Evolutionary conservation across 2,797 vertebrate species (phyloP), one percentile per base, ranked within the genome.

Genomic region (Schizothorax lantsangensis): DNA sequence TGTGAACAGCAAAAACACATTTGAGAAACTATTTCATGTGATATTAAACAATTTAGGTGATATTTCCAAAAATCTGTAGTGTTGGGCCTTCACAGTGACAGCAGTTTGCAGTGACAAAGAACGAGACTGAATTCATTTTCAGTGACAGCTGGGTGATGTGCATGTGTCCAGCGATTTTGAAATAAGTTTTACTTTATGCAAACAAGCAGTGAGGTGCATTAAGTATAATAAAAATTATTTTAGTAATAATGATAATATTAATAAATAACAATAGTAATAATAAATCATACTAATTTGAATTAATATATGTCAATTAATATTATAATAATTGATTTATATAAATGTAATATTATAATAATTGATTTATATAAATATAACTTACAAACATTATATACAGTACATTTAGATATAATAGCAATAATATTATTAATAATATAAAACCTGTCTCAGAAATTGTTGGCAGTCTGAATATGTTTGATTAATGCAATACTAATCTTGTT

Each of bases 1-100:
- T 92, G 81, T 21, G 72, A 82, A 88, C 26, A 78, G 4, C 19
- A 81, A n/a, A 77, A 43, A 78, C 10, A 68, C 17, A 68, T n/a
- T 12, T 33, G 30, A 71, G 57, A 10, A 64, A 64, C 38, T 30
- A 54, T n/a, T 38, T 54, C 33, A 78, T 40, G 21, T 40, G 52
- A 57, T 15, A 26, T 40, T 14, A 26, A 40, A 82, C 6, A 15
- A 40, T 59, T 36, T 6, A 52, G 30, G 17, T 6, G 17, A 33
- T 36, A 21, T 52, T 52, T 47, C 3, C n/a, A 30, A 5, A 2
- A 30, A 49, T 26, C 0, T 9, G 6, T 73, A 74, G 54, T 43
- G 19, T 71, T 77, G 38, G 49, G 21, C 43, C 8, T 59, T 59
- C 10, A 62, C 59, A 26, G 57, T 11, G 21, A 9, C 54, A 23